Evolutionary conservation across 2,888 invertebrate species (phyloP), one percentile per base, ranked within the genome.

Genomic region (Notodonta ziczac): DNA sequence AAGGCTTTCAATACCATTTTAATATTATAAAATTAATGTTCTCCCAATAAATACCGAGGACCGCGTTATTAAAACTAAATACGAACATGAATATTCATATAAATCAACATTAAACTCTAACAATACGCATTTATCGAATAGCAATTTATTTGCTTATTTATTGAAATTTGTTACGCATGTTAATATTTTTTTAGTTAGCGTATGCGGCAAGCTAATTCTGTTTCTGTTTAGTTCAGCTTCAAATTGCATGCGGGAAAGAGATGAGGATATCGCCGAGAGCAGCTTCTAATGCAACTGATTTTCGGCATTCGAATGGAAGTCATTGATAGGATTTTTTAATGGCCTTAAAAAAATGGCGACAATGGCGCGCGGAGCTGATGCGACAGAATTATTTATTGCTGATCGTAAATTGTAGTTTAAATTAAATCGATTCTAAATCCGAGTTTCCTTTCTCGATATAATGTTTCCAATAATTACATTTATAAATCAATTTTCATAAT

Each of bases 121-220:
- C 91, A 91, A 91, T 89, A 79, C 77, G 74, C 86, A 86, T 91
- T 88, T 92, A 93, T 91, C 86, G 90, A 80, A 83, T 84, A 82
- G 84, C 91, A 89, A 93, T 92, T 91, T 92, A 93, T 90, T 91
- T 89, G 89, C 87, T 88, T 90, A 90, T 92, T 92, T 91, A 91
- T 90, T 89, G 86, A 89, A 93, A 93, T 93, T 92, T 90, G 92
- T 90, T 87, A 88, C 87, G 90, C 90, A 80, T 83, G 85, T 83
- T 86, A 84, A 83, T 84, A 82, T 78, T 79, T 84, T n/a, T 84
- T 86, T 84, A 78, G 83, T 82, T 82, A 79, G 76, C 78, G 72
- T 72, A 80, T 73, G 78, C 74, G 63, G 80, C 78, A 68, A 60
- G 73, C 74, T 78, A 81, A 79, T 83, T 82, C 82, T 77, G 69